Conservation (phyloP, 2,888 invertebrate species). For the Troides helena region DNA sequence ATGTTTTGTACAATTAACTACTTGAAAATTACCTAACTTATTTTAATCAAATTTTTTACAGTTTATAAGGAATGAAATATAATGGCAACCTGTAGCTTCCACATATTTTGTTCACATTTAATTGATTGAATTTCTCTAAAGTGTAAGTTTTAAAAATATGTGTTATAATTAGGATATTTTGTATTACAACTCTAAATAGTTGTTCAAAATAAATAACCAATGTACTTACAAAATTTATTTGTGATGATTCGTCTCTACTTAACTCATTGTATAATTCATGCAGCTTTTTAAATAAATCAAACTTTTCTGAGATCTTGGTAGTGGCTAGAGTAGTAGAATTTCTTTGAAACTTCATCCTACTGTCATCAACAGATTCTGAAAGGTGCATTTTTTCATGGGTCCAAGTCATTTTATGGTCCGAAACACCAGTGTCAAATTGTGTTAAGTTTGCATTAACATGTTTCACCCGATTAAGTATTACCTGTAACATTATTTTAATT, state of each 20-base stretch:
- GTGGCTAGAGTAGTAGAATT: conserved; percentile 62
- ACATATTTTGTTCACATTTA: not conserved
- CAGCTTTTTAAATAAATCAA: conserved; percentile 76
- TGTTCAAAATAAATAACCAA: conserved; percentile 5
- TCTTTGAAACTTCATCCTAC: conserved; percentile 72
- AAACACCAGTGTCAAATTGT: conserved; percentile 72
- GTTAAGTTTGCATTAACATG: conserved; percentile 73
- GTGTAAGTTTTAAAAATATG: too few species aligned
- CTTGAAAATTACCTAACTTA: too few species aligned
- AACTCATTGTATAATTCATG: conserved; percentile 74
- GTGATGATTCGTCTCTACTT: conserved; percentile 70
- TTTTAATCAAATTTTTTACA: too few species aligned
- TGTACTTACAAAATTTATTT: conserved; percentile 69
- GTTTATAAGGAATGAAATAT: too few species aligned
- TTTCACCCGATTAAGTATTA: conserved; percentile 75
- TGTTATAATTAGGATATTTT: not conserved
- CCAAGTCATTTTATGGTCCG: conserved; percentile 79
- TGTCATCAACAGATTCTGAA: conserved; percentile 74
- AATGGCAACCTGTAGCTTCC: too few species aligned
- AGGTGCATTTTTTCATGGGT: conserved; percentile 76
- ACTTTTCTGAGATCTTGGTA: conserved; percentile 64
- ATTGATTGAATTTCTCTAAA: not conserved
- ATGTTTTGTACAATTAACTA: too few species aligned
- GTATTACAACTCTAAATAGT: not conserved
- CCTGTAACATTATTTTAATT: conserved; percentile 53